Percentiles rank a stretch among this genome's conserved stretches.
Evolutionary conservation across 1,140 invertebrate genomes (phyloP).

Genomic region (Trissolcus basalis): DNA sequence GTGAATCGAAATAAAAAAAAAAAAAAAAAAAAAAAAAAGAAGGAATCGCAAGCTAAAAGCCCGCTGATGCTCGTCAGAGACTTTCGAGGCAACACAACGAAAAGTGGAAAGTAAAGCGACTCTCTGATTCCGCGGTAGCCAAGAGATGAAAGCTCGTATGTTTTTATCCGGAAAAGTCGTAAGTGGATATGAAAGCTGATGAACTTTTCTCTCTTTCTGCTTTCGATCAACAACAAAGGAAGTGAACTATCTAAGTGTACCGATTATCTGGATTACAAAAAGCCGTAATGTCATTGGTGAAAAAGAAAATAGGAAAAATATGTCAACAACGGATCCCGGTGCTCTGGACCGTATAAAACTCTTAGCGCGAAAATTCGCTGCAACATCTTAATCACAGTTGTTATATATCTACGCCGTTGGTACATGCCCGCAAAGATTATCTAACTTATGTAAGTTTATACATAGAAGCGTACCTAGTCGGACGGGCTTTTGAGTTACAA

Average conservation of each 20-base stretch:
- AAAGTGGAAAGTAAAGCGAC: slow-evolving; percentile 34
- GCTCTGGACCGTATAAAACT: too few species aligned
- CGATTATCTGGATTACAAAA: slow-evolving; percentile 21
- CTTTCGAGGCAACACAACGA: slow-evolving; percentile 15
- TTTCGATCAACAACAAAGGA: slow-evolving; percentile 9
- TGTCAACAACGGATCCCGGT: too few species aligned
- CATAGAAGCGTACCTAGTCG: too few species aligned
- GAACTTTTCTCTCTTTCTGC: slow-evolving; percentile 25
- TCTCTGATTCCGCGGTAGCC: slow-evolving; percentile 19
- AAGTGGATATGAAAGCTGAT: slow-evolving; percentile 36
- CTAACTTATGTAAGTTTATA: too few species aligned
- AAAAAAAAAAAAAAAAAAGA: slow-evolving; percentile 5
- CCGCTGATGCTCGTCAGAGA: slow-evolving; percentile 19
- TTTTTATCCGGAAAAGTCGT: slow-evolving; percentile 21
- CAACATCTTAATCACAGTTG: too few species aligned
- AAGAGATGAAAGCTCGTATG: slow-evolving; percentile 30
- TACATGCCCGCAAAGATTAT: too few species aligned
- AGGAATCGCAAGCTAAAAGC: slow-evolving; percentile 26
- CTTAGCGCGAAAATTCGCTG: too few species aligned
- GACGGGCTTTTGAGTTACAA: background rate
- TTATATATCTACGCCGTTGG: too few species aligned
- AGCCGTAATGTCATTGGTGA: background rate
- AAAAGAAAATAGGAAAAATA: too few species aligned
- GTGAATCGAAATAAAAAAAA: background rate
- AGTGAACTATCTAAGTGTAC: slow-evolving; percentile 15